A percentile compares a stretch with the other conserved stretches of the same genome.
Evolutionary conservation across 2,113 vertebrate genomes (phyloP).

Genomic region (Mionectes macconnelli): DNA sequence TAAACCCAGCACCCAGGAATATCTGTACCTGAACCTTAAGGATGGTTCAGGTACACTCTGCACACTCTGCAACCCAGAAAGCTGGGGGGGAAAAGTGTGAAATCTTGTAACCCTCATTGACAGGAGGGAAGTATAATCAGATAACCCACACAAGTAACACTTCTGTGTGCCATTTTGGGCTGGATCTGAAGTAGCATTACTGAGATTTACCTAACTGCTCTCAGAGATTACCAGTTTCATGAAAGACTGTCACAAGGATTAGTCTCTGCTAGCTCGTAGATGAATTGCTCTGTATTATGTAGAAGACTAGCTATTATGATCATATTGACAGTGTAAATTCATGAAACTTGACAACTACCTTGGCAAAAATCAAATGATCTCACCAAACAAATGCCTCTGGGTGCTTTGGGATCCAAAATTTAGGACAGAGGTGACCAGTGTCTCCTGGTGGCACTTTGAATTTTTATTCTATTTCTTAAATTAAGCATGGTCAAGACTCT

Average conservation of each 20-base stretch:
- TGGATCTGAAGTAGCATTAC: background rate
- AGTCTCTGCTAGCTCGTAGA: background rate
- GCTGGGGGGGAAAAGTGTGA: rapidly evolving
- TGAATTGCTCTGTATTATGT: background rate
- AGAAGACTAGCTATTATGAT: background rate
- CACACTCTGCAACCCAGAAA: background rate
- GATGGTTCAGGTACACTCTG: too few relatives aligned
- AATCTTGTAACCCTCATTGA: background rate
- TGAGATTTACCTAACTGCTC: background rate
- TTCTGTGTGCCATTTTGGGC: background rate
- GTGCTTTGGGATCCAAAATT: background rate
- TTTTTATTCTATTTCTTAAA: background rate
- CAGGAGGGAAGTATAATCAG: background rate
- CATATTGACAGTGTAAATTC: background rate
- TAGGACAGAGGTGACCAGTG: background rate
- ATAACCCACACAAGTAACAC: background rate
- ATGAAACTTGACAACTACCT: background rate
- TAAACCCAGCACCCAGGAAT: too few relatives aligned
- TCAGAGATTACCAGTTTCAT: background rate
- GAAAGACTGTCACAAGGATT: background rate
- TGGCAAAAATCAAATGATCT: background rate
- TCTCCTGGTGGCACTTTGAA: background rate
- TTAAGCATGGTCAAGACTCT: background rate
- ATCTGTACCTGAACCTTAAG: background rate
- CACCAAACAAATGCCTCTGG: background rate